Conservation (phyloP, 2,797 vertebrate genomes). For the Ceyx erithaca region DNA sequence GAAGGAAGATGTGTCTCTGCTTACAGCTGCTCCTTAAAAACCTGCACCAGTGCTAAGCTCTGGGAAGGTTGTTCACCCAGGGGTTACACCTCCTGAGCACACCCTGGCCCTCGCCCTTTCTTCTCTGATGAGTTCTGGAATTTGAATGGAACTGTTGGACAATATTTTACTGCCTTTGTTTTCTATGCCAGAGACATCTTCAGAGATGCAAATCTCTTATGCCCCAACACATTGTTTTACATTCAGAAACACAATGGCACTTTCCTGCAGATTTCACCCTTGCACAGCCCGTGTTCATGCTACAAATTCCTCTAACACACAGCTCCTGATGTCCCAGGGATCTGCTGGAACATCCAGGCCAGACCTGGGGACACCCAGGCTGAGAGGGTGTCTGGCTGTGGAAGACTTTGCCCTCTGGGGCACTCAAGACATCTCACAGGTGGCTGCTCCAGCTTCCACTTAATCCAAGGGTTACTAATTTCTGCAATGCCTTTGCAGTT, state of each 20-base stretch:
- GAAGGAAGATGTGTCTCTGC: background rate
- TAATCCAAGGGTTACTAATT: background rate
- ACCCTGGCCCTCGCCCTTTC: background rate
- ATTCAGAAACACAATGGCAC: background rate
- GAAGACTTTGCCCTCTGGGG: background rate
- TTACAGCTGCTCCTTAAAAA: slow-evolving; percentile 6
- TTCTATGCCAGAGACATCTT: slow-evolving; percentile 22
- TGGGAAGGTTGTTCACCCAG: background rate
- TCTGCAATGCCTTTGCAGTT: background rate
- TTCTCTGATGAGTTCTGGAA: slow-evolving; percentile 8
- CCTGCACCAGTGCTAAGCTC: background rate
- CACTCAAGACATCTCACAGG: background rate
- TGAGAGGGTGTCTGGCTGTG: background rate
- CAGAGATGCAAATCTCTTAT: slow-evolving; percentile 29
- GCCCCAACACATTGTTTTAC: slow-evolving; percentile 30
- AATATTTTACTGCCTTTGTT: background rate
- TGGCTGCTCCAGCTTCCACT: background rate
- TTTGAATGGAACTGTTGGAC: background rate
- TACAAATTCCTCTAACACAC: background rate
- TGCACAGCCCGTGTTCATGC: background rate
- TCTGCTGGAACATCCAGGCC: background rate
- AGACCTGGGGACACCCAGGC: background rate
- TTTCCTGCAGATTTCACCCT: slow-evolving; percentile 25
- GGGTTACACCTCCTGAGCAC: background rate
- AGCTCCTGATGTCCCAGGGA: background rate